Percentiles rank a stretch among this genome's conserved stretches.
Conservation (phyloP, 1,140 invertebrate genomes). For the Pseudoatta argentina region DNA sequence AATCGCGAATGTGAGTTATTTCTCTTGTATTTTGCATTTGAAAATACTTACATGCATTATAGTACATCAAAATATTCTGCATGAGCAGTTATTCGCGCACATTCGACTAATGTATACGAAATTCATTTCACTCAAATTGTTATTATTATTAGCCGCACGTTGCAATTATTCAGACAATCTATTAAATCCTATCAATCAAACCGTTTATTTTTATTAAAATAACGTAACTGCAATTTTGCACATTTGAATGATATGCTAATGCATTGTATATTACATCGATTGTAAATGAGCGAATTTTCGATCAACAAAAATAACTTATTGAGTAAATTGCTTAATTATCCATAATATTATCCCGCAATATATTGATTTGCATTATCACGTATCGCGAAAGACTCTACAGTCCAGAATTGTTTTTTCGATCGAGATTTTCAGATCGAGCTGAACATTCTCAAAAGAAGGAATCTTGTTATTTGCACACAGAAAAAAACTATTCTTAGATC, state of each 20-base stretch:
- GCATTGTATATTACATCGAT: neutral
- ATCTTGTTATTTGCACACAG: neutral
- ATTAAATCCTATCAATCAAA: neutral
- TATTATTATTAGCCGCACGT: slow-evolving; percentile 12
- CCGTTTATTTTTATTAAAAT: slow-evolving; percentile 32
- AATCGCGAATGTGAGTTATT: slow-evolving; percentile 6
- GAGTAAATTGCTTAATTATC: neutral
- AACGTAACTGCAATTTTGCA: neutral
- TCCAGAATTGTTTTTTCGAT: neutral
- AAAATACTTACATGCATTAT: neutral
- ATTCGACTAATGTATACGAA: neutral
- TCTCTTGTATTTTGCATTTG: slow-evolving; percentile 20
- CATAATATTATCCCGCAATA: neutral
- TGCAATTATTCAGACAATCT: slow-evolving; percentile 17
- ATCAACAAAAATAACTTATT: neutral
- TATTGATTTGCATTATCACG: neutral
- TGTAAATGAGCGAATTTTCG: neutral
- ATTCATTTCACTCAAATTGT: slow-evolving; percentile 15
- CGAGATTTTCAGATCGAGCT: neutral
- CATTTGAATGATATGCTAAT: slow-evolving; percentile 34
- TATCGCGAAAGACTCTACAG: neutral
- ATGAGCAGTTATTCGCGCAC: neutral
- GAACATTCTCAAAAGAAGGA: neutral
- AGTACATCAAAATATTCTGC: neutral
- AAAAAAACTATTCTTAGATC: too few relatives aligned